These are phyloP conservation scores for Lamprotornis superbus DNA, from an alignment of 2,113 vertebrate species.

Conservation along the genomic window DNA sequence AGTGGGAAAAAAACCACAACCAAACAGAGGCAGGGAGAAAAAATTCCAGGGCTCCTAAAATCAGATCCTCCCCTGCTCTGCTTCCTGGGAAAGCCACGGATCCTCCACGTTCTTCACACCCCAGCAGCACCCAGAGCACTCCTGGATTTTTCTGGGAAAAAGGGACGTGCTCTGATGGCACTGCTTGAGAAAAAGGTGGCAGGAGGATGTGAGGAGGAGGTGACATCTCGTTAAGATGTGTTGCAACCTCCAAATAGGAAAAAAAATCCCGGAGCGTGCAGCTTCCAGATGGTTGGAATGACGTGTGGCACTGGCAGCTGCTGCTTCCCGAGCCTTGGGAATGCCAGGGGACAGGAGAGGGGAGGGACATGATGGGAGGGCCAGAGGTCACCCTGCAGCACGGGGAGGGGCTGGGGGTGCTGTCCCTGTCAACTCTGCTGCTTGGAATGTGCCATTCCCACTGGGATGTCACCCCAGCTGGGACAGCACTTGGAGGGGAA, in stretches of 20 bases:
- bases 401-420: rapidly evolving
- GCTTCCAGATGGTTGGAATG: neutral
- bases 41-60: too few species aligned
- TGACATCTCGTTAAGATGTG: neutral
- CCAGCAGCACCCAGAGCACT: rapidly evolving
- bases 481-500: rapidly evolving
- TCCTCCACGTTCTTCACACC: neutral
- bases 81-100: neutral
- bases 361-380: neutral
- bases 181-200: neutral
- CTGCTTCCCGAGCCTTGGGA: neutral
- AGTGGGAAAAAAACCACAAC: neutral
- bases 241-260: neutral
- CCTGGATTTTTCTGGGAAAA: neutral
- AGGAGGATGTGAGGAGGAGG: neutral
- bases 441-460: rapidly evolving
- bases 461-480: rapidly evolving
- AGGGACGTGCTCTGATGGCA: rapidly evolving
- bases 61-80: neutral
- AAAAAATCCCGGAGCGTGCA: neutral
- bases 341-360: too few species aligned
- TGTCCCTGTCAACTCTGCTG: rapidly evolving
- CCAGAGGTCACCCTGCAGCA: neutral
- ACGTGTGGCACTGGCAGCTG: rapidly evolving
- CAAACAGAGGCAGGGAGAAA: too few species aligned